phyloP scores from a whole-genome alignment of 2,113 vertebrate species.

The Spermophilus dauricus region DNA sequence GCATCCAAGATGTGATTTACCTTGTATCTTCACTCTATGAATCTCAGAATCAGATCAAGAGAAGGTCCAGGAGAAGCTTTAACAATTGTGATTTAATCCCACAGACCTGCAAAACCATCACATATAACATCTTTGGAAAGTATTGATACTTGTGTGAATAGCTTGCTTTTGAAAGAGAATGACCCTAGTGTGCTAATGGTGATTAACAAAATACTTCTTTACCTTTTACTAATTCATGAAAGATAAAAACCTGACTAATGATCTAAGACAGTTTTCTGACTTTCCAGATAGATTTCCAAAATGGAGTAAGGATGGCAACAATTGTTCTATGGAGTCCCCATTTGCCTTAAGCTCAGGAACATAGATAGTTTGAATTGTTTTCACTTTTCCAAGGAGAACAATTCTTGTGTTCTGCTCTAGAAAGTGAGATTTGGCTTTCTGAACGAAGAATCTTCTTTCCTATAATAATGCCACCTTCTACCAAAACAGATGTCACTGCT shows the following conservation, averaged over 20 bases:
- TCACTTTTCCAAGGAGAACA: conserved; percentile 43
- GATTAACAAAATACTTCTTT: conserved; percentile 4
- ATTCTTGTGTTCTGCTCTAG: background rate
- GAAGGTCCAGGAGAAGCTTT: background rate
- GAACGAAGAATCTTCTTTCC: conserved; percentile 37
- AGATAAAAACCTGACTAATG: background rate
- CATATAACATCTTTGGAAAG: background rate
- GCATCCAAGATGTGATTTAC: background rate
- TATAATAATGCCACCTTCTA: conserved; percentile 54
- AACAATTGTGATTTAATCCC: background rate
- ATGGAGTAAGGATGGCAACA: background rate
- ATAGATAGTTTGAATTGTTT: conserved; percentile 32
- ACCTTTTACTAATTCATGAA: conserved; percentile 8
- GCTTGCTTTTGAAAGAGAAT: conserved; percentile 4
- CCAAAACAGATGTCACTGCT: conserved; percentile 40
- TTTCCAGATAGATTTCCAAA: conserved; percentile 32
- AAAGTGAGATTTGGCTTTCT: background rate
- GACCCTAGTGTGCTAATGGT: background rate
- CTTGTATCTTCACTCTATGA: background rate
- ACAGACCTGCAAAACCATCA: background rate
- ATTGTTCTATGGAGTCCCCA: background rate
- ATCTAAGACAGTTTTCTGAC: background rate
- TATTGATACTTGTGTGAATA: background rate
- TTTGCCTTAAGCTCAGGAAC: background rate
- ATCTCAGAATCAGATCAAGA: conserved; percentile 30